phyloP scores from a whole-genome alignment of 2,113 vertebrate species.

The Myotis davidii region DNA sequence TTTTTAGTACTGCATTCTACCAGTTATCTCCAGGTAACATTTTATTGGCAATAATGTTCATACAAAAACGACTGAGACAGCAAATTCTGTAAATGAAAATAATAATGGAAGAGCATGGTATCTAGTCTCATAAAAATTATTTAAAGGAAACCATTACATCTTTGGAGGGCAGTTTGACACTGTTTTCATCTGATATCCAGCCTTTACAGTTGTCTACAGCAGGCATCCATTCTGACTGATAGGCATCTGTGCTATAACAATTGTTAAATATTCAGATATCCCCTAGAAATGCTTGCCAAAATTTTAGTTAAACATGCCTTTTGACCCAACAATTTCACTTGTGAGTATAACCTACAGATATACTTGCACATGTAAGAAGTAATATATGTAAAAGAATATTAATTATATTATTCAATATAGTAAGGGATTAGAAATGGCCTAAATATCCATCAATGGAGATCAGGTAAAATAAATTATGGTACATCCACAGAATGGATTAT shows the following conservation, averaged over 20 bases:
- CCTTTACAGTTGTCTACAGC: not conserved
- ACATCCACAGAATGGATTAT: not conserved
- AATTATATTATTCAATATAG: constrained; percentile 4
- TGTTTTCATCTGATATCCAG: not conserved
- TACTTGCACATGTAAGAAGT: not conserved
- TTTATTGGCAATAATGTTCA: not conserved
- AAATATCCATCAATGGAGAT: not conserved
- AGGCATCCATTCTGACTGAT: not conserved
- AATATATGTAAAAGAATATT: not conserved
- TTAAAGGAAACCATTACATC: not conserved
- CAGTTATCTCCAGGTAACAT: not conserved
- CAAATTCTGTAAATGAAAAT: constrained; percentile 33
- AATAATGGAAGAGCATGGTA: not conserved
- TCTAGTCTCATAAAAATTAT: constrained; percentile 19
- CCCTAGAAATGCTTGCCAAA: not conserved
- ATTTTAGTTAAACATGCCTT: not conserved
- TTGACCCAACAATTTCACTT: not conserved
- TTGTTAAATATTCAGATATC: not conserved
- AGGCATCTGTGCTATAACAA: not conserved
- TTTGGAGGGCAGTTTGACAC: not conserved
- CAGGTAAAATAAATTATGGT: not conserved
- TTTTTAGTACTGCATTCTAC: not conserved
- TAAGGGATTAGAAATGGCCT: not conserved
- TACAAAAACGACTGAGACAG: not conserved
- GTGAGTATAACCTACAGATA: not conserved